Evolutionary conservation across 2,113 vertebrate genomes (phyloP).

Genomic region (Laticauda laticaudata): DNA sequence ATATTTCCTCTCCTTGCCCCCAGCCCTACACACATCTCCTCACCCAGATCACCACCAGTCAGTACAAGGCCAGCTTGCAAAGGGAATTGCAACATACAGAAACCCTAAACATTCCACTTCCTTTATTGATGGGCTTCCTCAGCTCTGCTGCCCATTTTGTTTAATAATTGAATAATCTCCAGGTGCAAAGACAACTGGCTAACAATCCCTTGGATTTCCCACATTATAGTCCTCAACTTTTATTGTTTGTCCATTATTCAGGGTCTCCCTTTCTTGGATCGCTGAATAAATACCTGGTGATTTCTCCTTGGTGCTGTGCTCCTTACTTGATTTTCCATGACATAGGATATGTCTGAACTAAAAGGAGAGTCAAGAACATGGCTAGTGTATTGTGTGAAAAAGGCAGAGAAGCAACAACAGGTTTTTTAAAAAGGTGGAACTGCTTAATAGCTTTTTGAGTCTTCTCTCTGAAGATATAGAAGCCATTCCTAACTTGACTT

Average conservation of each 20-base stretch:
- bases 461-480: background rate
- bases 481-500: background rate
- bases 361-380: background rate
- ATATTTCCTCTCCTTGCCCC: background rate
- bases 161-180: background rate
- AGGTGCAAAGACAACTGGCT: background rate
- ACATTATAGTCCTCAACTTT: background rate
- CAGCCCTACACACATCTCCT: background rate
- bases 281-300: background rate
- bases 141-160: background rate
- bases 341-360: background rate
- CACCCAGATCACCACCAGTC: background rate
- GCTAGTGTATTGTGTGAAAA: background rate
- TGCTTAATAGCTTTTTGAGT: background rate
- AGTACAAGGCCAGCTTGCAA: background rate
- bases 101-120: background rate
- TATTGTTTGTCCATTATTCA: background rate
- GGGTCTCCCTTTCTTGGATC: background rate
- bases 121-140: background rate
- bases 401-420: background rate
- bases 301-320: background rate
- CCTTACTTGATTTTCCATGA: background rate
- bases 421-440: background rate
- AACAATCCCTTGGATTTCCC: background rate
- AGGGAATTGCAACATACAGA: background rate